These are phyloP conservation scores for Arothron firmamentum DNA, from an alignment of 2,113 vertebrate genomes.

Conservation along the genomic window DNA sequence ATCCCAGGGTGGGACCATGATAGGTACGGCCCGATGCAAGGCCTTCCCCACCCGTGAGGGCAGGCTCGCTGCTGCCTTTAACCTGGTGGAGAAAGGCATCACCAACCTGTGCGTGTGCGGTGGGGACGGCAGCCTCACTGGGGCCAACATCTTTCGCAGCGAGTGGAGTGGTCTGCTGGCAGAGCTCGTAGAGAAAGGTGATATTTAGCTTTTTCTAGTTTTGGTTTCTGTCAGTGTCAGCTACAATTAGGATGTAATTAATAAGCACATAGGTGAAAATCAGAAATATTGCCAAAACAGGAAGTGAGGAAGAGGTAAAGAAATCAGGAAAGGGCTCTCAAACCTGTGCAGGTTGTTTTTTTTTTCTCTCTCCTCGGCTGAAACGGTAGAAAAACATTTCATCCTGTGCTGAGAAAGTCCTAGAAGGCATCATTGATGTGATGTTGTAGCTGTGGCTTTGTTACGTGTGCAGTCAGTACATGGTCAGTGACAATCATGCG, in stretches of 20 bases:
- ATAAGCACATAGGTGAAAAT: too few species aligned
- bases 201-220: not conserved
- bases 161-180: constrained; percentile 88
- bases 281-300: not conserved
- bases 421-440: not conserved
- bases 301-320: not conserved
- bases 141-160: constrained; percentile 86
- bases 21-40: constrained; percentile 91
- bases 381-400: not conserved
- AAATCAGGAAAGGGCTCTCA: too few species aligned
- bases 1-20: constrained; percentile 86
- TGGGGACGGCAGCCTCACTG: constrained; percentile 91
- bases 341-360: too few species aligned
- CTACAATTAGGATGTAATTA: too few species aligned
- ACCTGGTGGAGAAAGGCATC: constrained; percentile 88
- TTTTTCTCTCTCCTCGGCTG: too few species aligned
- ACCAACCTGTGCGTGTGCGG: constrained; percentile 95
- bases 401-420: not conserved
- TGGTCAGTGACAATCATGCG: not conserved
- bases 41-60: constrained; percentile 84
- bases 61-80: constrained; percentile 80
- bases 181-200: constrained; percentile 83
- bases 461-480: not conserved
- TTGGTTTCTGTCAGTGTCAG: too few species aligned
- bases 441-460: too few species aligned